phyloP scores from a whole-genome alignment of 2,113 vertebrate genomes.

The Jaculus jaculus region DNA sequence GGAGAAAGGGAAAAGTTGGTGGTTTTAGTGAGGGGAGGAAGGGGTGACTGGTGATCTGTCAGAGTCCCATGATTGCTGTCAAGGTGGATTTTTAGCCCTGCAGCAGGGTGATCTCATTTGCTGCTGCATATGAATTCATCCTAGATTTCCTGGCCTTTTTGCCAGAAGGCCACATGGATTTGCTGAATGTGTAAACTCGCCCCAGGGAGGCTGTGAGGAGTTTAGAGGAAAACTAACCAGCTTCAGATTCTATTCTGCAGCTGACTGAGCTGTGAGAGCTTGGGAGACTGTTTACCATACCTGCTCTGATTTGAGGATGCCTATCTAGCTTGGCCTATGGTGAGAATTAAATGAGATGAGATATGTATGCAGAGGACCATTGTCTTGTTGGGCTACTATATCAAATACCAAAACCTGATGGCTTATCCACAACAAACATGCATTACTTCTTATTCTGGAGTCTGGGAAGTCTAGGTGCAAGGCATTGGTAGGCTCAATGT shows the following conservation, averaged over 20 bases:
- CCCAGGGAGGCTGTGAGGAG: constrained; percentile 20
- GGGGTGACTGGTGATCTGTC: not conserved
- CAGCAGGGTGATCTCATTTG: constrained; percentile 53
- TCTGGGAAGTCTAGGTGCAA: not conserved
- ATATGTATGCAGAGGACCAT: not conserved
- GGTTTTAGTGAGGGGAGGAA: not conserved
- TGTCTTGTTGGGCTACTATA: not conserved
- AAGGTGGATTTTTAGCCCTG: constrained; percentile 16
- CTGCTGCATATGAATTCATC: not conserved
- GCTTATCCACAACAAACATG: not conserved
- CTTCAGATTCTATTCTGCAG: constrained; percentile 17
- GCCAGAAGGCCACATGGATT: not conserved
- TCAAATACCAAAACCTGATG: not conserved
- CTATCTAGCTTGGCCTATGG: not conserved
- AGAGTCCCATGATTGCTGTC: not conserved
- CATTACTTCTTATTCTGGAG: not conserved
- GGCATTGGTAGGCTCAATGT: not conserved
- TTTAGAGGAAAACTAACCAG: constrained; percentile 8
- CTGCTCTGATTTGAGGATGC: constrained; percentile 5
- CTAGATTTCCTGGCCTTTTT: constrained; percentile 45
- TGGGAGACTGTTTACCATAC: not conserved
- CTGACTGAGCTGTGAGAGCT: not conserved
- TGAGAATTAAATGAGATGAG: constrained; percentile 8
- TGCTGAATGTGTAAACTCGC: constrained; percentile 40
- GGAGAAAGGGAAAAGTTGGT: constrained; percentile 20